These are phyloP conservation scores for Tetheella fluctuosa DNA, from an alignment of 2,888 invertebrate genomes.

Conservation along the genomic window DNA sequence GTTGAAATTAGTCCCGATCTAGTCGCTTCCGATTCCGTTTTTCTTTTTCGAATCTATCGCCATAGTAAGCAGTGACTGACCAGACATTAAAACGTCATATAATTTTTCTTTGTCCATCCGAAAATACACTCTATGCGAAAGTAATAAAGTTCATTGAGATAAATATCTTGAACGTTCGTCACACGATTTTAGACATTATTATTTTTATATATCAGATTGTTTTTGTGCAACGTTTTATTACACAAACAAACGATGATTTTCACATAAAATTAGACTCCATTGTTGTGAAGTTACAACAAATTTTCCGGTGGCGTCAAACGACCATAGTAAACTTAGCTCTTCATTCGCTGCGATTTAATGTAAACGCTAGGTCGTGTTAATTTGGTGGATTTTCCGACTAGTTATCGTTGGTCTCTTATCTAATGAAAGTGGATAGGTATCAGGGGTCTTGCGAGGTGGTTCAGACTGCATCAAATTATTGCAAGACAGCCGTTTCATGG, in stretches of 20 bases:
- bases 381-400: constrained; percentile 16
- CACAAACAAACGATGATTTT: constrained; percentile 5
- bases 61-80: not conserved
- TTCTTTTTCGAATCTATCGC: too few relatives aligned
- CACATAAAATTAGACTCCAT: constrained; percentile 13
- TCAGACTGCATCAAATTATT: constrained; percentile 15
- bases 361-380: constrained; percentile 10
- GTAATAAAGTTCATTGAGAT: not conserved
- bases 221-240: constrained; percentile 21
- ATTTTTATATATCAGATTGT: constrained; percentile 24
- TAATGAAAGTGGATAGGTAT: constrained; percentile 14
- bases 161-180: constrained; percentile 20
- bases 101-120: not conserved
- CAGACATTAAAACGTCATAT: constrained; percentile 7
- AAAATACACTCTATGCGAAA: not conserved
- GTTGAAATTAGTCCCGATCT: not conserved
- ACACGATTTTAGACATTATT: constrained; percentile 31
- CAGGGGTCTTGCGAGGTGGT: constrained; percentile 33
- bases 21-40: not conserved
- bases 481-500: constrained; percentile 35
- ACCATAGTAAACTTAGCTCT: constrained; percentile 8
- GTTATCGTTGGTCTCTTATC: constrained; percentile 13
- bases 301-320: constrained; percentile 12
- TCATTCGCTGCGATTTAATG: not conserved
- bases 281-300: constrained; percentile 6